Conservation (phyloP, 2,888 invertebrate genomes). For the Calameuta filiformis region DNA sequence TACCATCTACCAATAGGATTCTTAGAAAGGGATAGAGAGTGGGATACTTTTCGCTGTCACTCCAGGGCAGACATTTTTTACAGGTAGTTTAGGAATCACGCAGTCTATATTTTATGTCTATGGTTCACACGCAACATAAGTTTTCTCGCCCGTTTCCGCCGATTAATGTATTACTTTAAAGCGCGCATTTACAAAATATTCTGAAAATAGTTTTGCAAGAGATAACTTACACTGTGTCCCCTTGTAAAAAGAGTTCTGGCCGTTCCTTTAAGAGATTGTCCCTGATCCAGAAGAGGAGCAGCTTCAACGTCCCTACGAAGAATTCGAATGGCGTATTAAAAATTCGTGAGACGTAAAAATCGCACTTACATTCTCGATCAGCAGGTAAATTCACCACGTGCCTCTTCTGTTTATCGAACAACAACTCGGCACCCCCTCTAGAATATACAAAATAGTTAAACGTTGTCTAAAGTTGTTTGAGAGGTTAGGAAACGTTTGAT, state of each 20-base stretch:
- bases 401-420: constrained; percentile 83
- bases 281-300: constrained; percentile 84
- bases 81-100: too few relatives aligned
- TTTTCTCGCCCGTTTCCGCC: not conserved
- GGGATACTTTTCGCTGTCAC: too few relatives aligned
- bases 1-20: too few relatives aligned
- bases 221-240: constrained; percentile 68
- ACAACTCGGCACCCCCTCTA: constrained; percentile 91
- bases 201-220: not conserved
- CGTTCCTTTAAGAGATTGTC: constrained; percentile 86
- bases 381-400: constrained; percentile 74
- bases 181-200: not conserved
- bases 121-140: not conserved
- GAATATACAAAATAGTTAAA: constrained; percentile 49
- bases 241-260: constrained; percentile 75
- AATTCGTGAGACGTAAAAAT: constrained; percentile 3
- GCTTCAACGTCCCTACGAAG: constrained; percentile 75
- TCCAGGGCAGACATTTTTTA: too few relatives aligned
- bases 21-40: too few relatives aligned
- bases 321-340: not conserved
- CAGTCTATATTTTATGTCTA: too few relatives aligned
- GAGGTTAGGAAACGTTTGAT: constrained; percentile 10
- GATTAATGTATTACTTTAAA: not conserved
- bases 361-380: constrained; percentile 69
- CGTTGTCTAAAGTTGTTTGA: not conserved